Base-by-base conservation (phyloP, 2,113 vertebrate species). In the Porphyrio hochstetteri region DNA sequence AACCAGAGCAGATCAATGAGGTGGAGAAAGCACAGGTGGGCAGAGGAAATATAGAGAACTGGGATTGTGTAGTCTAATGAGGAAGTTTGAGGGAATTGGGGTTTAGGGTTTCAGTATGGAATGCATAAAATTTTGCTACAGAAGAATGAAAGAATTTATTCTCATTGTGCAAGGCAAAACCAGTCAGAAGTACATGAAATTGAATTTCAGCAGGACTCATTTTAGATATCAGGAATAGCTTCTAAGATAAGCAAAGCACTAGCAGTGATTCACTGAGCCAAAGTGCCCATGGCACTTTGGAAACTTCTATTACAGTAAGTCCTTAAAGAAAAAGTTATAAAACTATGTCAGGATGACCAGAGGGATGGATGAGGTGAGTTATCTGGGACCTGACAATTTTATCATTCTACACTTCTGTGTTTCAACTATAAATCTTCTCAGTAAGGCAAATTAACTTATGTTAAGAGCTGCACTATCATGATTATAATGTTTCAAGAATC, bases 311-410 rank as follows among this genome's bases (percentile, higher is more conserved):
- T 70, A 63, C 24, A 28, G 6, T 63, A 65, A 77, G n/a, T 15
- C n/a, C 55, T 86, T 46, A 31, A 67, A 36, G 61, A 46, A 86
- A 90, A 86, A 83, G 4, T 71, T 78, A 12, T 50, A 74, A 38
- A 94, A 67, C 16, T n/a, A 55, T 63, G 31, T 83, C 36, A 74
- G n/a, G 28, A 77, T 89, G 36, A 50, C 36, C 77, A 86, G 55
- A 74, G 23, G 86, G 50, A 95, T 60, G 46, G 56, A 84, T 71
- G 56, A 93, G 36, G 48, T 82, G 69, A 92, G 19, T 31, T 89
- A 10, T n/a, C 46, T 2, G 11, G 36, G 24, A 81, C 36, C 50
- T 83, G 52, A 2, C 36, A 78, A 25, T 70, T 71, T 92, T 89
- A 57, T 81, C 42, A 36, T 63, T 86, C 42, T 16, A 23, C 11